Conservation (phyloP, 2,797 vertebrate genomes). For the Notoglanidium macrostoma region DNA sequence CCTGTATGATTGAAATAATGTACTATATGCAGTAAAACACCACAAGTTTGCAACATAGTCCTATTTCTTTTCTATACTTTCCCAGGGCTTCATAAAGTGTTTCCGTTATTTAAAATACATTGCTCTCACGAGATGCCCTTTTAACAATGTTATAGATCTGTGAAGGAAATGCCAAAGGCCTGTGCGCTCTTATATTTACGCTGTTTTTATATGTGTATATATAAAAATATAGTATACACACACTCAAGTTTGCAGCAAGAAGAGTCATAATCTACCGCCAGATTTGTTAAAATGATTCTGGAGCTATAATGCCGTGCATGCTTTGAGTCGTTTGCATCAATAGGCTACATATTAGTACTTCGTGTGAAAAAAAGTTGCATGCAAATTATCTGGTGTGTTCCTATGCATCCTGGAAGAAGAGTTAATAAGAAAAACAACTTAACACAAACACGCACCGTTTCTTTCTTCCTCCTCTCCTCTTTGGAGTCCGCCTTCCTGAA, state of each 20-base stretch:
- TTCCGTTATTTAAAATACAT: not conserved
- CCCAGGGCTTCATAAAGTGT: not conserved
- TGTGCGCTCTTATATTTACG: not conserved
- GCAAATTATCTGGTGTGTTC: not conserved
- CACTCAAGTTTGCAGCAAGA: conserved; percentile 10
- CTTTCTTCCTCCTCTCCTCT: conserved; percentile 93
- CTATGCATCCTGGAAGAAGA: not conserved
- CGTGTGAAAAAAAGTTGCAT: not conserved
- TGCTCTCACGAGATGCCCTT: not conserved
- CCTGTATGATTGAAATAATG: not conserved
- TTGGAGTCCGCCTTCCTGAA: conserved; percentile 95
- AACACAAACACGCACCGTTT: conserved; percentile 80
- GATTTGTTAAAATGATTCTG: not conserved
- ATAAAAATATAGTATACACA: not conserved
- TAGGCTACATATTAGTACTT: not conserved
- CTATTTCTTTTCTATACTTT: not conserved
- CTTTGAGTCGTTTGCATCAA: not conserved
- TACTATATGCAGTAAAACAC: not conserved
- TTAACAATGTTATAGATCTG: not conserved
- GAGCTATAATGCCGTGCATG: not conserved
- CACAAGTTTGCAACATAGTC: not conserved
- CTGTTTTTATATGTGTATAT: not conserved
- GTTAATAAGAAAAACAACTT: not conserved
- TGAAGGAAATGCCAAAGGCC: not conserved
- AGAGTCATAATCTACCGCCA: not conserved